These are phyloP conservation scores for Melanerpes formicivorus DNA, from an alignment of 2,113 vertebrate genomes.

Conservation along the genomic window DNA sequence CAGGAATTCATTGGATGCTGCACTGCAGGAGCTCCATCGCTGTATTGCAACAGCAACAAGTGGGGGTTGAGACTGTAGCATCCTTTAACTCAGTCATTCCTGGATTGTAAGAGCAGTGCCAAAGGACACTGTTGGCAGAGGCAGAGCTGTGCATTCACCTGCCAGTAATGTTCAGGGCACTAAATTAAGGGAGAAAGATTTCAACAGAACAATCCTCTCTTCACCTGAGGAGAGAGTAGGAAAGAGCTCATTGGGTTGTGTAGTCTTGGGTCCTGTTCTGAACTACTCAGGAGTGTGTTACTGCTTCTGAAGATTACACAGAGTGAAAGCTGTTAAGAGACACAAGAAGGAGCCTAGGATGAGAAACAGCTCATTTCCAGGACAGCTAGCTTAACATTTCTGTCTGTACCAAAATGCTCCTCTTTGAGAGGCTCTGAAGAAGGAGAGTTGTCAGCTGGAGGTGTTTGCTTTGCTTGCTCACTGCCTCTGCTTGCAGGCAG, in stretches of 20 bases:
- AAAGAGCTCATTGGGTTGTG: neutral
- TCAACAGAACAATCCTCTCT: neutral
- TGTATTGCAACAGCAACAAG: neutral
- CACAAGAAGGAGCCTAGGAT: neutral
- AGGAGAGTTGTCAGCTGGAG: neutral
- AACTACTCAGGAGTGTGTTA: neutral
- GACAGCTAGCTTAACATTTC: neutral
- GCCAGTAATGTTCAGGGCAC: neutral
- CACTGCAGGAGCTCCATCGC: neutral
- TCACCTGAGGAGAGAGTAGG: neutral
- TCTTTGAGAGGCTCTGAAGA: neutral
- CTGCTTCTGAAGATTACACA: neutral
- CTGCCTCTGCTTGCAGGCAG: neutral
- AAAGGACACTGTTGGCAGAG: constrained; percentile 26
- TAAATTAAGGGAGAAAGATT: neutral
- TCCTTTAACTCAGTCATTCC: neutral
- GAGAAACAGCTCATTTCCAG: neutral
- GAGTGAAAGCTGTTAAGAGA: neutral
- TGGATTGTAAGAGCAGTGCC: neutral
- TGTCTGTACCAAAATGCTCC: neutral
- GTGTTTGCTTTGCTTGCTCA: neutral
- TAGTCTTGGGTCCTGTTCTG: neutral
- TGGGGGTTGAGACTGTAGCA: neutral
- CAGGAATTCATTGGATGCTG: neutral
- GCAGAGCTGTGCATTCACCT: neutral